Evolutionary conservation across 2,888 invertebrate genomes (phyloP).

Genomic region (Drosophila fulvimacula): DNA sequence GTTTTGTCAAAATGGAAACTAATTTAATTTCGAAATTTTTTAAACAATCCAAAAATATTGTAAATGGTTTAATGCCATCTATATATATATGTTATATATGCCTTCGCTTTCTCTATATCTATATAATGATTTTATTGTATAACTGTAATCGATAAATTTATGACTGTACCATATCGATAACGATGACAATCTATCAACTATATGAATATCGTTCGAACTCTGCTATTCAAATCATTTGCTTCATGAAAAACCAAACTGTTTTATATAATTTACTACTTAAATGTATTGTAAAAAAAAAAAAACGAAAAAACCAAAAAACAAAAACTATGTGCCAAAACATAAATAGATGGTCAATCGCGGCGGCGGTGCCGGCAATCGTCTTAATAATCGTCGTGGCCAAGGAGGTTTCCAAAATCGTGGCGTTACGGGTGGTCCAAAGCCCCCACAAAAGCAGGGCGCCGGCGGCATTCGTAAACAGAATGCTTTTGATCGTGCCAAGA

Average conservation of each 20-base stretch:
- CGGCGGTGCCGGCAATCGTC: slow-evolving; percentile 80
- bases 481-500: slow-evolving; percentile 85
- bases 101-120: slow-evolving; percentile 30
- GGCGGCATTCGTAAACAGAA: slow-evolving; percentile 86
- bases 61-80: slow-evolving; percentile 48
- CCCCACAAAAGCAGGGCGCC: slow-evolving; percentile 83
- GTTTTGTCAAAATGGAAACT: slow-evolving; percentile 27
- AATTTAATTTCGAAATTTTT: slow-evolving; percentile 31
- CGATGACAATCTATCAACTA: slow-evolving; percentile 10
- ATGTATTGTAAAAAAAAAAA: slow-evolving; percentile 41
- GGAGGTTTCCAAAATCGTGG: slow-evolving; percentile 85
- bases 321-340: slow-evolving; percentile 23
- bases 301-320: background rate
- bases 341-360: slow-evolving; percentile 84
- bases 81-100: slow-evolving; percentile 18
- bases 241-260: slow-evolving; percentile 17
- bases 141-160: slow-evolving; percentile 26
- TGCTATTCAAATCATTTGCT: slow-evolving; percentile 38
- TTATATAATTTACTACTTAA: slow-evolving; percentile 23
- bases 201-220: slow-evolving; percentile 29
- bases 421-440: slow-evolving; percentile 82
- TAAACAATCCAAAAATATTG: slow-evolving; percentile 32
- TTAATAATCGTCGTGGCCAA: slow-evolving; percentile 83
- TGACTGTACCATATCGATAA: slow-evolving; percentile 29
- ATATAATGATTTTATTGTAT: slow-evolving; percentile 22